phyloP scores from a whole-genome alignment of 2,888 invertebrate genomes.

The Diogma glabrata region DNA sequence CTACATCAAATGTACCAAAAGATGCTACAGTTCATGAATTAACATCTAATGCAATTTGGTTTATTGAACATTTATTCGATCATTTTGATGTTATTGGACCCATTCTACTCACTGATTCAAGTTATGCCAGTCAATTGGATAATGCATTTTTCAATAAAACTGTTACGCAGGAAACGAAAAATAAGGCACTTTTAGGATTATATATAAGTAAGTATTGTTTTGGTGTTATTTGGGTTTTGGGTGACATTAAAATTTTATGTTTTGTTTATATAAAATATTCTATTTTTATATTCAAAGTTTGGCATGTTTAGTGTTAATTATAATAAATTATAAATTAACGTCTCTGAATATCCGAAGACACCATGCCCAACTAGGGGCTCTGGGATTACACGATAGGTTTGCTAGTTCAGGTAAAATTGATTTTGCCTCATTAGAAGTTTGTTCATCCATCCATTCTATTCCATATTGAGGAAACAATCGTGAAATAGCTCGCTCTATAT shows the following conservation, averaged over 20 bases:
- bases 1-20: conserved; percentile 47
- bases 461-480: no score
- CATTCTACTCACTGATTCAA: conserved; percentile 43
- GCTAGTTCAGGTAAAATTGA: no score
- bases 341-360: no score
- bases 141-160: conserved; percentile 39
- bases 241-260: background rate
- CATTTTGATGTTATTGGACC: conserved; percentile 58
- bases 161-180: conserved; percentile 40
- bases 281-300: no score
- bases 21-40: conserved; percentile 98
- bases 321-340: no score
- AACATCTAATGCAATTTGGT: conserved; percentile 87
- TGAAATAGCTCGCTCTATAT: no score
- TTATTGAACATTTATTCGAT: conserved; percentile 74
- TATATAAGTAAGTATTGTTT: conserved; percentile 61
- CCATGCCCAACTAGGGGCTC: no score
- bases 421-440: no score
- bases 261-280: background rate
- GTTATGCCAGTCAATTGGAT: conserved; percentile 42
- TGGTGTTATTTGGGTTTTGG: no score
- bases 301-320: no score
- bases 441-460: no score
- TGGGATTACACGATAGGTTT: no score
- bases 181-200: conserved; percentile 58